Evolutionary conservation across 2,113 vertebrate species (phyloP), one percentile per base, ranked within the genome.

Genomic region (Trogon surrucura): DNA sequence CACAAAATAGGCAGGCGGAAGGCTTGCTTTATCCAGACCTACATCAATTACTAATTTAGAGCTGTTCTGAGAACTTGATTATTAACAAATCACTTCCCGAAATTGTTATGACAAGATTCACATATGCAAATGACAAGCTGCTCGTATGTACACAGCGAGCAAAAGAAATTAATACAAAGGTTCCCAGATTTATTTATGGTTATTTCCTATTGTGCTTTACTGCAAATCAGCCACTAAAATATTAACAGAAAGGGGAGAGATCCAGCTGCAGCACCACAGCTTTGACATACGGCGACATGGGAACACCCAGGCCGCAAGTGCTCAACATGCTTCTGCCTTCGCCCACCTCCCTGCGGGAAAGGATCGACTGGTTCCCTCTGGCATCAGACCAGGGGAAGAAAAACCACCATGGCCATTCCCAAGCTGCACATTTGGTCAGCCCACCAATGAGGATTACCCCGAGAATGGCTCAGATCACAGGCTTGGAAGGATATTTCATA

Each of bases 21-120:
- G 89, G 66, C 81, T 94, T 91, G 94, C 95, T 97, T 96, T 97
- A 97, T 97, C 91, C 95, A 98, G 96, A 91, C 95, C 95, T 94
- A 95, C 95, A 97, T 98, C 98, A 98, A 98, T 98, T 97, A 97
- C 97, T 70, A 86, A 97, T 97, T 97, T 98, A 98, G 96, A 97
- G 97, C 97, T 97, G 95, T 96, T 97, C 90, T 32, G 97, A 98
- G 97, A 97, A 98, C 97, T 97, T 96, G 97, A 98, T 98, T 97
- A 97, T 98, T 97, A 98, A 98, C 97, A 98, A 98, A 98, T 98
- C 96, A 95, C 97, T 98, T 98, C 96, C 96, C 61, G 60, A 97
- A 97, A 98, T 90, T 83, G 97, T 97, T 97, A 97, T 91, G 96
- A 97, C 96, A 98, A 97, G 97, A 96, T 97, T 91, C 97, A 97